Evolutionary conservation across 2,113 vertebrate species (phyloP), one percentile per base, ranked within the genome.

Genomic region (Coryphaenoides rupestris): DNA sequence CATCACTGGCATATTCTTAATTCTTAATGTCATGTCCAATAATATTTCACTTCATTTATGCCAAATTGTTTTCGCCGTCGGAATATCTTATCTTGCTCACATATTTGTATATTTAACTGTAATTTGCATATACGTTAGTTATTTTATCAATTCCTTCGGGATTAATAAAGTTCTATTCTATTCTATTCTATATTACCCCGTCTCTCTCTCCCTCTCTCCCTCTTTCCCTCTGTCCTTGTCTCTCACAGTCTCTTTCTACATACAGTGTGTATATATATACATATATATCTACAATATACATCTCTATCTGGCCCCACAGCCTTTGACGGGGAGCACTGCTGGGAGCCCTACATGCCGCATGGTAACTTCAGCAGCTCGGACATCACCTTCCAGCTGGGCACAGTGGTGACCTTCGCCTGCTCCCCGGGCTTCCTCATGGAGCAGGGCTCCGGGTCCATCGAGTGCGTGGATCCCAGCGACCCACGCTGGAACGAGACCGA

Each of bases 401-500:
- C 95, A 0, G 86, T 89, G 6, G 93, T 94, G 1, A 88, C 89
- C 60, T 96, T 96, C 76, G 90, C 91, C 7, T 96, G 95, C 82
- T 92, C 92, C 46, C 90, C 93, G 1, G 95, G 95, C 57, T 96
- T 94, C n/a, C 89, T 94, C 63, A 91, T 96, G 86, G 93, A 96
- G 58, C 93, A 94, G 55, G 93, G 94, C 0, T 93, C 94, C 1
- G 90, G 89, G 17, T 90, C 92, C 10, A 94, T 96, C 0, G 94
- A 96, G 84, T 96, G 95, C 17, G 86, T 96, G 17, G 93, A 95
- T 53, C 88, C 92, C 68, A 89, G 90, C 58, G 94, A 94, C 61
- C 95, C 95, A 21, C 94, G 92, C 83, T 96, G 95, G 95, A 96
- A 96, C 1, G 93, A 95, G 75, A 95, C 91, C 1, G 95, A 96